A percentile compares a stretch with the other conserved stretches of the same genome.
phyloP scores from a whole-genome alignment of 1,140 invertebrate species.

The Hypsibius dujardini region DNA sequence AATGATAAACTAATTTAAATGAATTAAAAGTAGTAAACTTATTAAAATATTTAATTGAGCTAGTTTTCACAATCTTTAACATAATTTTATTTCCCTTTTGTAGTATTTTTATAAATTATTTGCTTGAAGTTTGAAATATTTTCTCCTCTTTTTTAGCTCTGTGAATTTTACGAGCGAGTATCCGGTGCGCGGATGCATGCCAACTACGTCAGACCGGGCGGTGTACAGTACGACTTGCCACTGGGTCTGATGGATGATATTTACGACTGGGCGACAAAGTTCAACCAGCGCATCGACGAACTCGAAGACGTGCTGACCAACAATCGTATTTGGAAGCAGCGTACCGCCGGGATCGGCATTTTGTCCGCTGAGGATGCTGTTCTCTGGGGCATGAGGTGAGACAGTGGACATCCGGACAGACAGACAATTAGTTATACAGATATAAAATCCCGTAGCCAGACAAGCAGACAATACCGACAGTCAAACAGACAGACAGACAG shows the following conservation, averaged over 20 bases:
- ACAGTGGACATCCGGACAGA: too few relatives aligned
- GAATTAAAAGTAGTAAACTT: too few relatives aligned
- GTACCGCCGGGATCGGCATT: constrained; percentile 72
- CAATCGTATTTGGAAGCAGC: constrained; percentile 76
- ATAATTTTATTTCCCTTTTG: too few relatives aligned
- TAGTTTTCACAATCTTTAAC: too few relatives aligned
- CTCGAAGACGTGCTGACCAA: constrained; percentile 76
- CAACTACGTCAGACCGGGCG: constrained; percentile 81
- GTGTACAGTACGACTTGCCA: constrained; percentile 71
- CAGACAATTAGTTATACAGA: too few relatives aligned
- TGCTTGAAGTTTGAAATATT: too few relatives aligned
- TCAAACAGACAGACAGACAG: too few relatives aligned
- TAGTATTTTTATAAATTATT: too few relatives aligned
- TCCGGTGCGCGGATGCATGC: constrained; percentile 93
- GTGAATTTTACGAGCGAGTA: constrained; percentile 93
- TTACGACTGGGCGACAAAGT: constrained; percentile 66
- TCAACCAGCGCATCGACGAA: constrained; percentile 73
- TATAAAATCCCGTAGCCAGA: too few relatives aligned
- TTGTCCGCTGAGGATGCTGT: constrained; percentile 74
- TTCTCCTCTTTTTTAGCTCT: constrained; percentile 40
- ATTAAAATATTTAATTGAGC: too few relatives aligned
- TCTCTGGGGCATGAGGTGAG: constrained; percentile 70
- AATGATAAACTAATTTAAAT: too few relatives aligned
- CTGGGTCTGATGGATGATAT: constrained; percentile 89
- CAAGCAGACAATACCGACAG: too few relatives aligned